A percentile compares a stretch with the other conserved stretches of the same genome.
Conservation (phyloP, 2,113 vertebrate species). For the Onychorhynchus coronatus region DNA sequence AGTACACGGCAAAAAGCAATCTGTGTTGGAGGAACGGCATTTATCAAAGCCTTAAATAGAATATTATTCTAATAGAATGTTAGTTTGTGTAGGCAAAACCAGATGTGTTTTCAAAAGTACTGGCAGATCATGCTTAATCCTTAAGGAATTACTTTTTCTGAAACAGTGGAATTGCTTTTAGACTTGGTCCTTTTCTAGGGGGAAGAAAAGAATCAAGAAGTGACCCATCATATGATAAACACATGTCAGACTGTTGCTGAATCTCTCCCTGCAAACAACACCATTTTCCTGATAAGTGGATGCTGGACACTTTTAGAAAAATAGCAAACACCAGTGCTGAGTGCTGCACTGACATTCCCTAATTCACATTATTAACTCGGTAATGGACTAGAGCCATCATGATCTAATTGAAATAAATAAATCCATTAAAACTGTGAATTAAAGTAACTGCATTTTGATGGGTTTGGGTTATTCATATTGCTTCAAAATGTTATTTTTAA, state of each 20-base stretch:
- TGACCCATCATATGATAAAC: not conserved
- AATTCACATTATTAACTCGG: conserved; percentile 48
- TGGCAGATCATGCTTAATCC: not conserved
- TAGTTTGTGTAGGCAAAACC: not conserved
- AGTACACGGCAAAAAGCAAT: not conserved
- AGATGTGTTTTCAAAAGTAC: not conserved
- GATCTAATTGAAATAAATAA: conserved; percentile 46
- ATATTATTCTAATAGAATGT: not conserved
- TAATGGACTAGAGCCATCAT: conserved; percentile 34
- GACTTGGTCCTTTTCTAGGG: not conserved
- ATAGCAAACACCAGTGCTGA: not conserved
- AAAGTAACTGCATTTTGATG: conserved; percentile 46
- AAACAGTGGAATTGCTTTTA: not conserved
- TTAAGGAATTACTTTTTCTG: not conserved
- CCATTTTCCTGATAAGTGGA: not conserved
- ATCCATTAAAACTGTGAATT: conserved; percentile 17
- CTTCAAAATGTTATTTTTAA: conserved; percentile 37
- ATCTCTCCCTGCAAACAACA: not conserved
- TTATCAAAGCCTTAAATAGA: not conserved
- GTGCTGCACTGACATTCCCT: not conserved
- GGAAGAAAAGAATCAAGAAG: not conserved
- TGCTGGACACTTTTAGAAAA: not conserved
- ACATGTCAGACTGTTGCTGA: not conserved
- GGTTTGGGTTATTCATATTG: conserved; percentile 6
- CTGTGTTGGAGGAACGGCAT: not conserved